Evolutionary conservation across 1,140 invertebrate species (phyloP), one percentile per base, ranked within the genome.

Genomic region (Stegodyphus dumicola): DNA sequence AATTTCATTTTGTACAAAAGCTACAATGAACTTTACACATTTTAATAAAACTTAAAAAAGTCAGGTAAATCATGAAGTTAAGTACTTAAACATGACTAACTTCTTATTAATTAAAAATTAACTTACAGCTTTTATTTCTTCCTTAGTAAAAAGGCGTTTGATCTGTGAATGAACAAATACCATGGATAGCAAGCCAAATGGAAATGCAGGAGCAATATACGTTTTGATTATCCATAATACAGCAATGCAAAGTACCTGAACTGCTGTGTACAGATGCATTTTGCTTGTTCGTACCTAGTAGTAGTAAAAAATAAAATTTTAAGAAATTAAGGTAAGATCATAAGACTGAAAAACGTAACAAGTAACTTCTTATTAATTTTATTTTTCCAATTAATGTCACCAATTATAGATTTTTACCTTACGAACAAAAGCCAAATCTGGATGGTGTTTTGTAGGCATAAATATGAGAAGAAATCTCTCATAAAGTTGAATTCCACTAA

Each of bases 361-460:
- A 10, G 5, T 10, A 60, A 60, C 15, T 60, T 60, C 1, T 60
- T 10, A 9, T 60, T 60, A 60, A 33, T 33, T 3, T 33, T 33
- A 33, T 33, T 33, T 33, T 33, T 33, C 33, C 1, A 1, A 33
- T 33, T 33, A 33, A 33, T 33, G 33, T 33, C 33, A 33, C 33
- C 33, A 33, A 33, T 33, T 1, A 60, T 60, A 11, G 9, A 67
- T 67, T 54, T 89, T 88, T 88, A 92, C 91, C 88, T 90, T 89
- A 79, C 90, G 89, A n/a, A 92, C 91, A 88, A 91, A 92, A 54
- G 90, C 88, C 15, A 95, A 94, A 85, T 94, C 93, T 3, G 96
- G 96, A 90, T 98, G 96, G 90, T 98, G 96, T 91, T 98, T 98
- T 0, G 96, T 95, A 0, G 96, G 97, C 94, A 98, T 97, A 87